These are phyloP conservation scores for Ferrisia virgata DNA, from an alignment of 2,888 invertebrate species.

Conservation along the genomic window DNA sequence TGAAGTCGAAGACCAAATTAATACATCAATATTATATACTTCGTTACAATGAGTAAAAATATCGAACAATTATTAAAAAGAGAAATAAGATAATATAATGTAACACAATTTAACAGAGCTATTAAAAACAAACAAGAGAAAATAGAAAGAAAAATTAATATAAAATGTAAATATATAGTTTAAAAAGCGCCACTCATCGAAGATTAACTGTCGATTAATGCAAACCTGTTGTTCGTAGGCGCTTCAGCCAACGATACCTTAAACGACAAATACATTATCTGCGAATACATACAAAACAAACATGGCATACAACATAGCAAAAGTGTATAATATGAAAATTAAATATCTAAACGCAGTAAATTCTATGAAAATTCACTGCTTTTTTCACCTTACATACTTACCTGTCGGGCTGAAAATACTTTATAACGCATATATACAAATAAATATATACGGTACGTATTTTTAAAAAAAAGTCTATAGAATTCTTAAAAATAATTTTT, in stretches of 20 bases:
- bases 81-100: constrained; percentile 24
- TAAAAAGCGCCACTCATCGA: constrained; percentile 38
- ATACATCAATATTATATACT: constrained; percentile 30
- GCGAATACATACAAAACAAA: constrained; percentile 47
- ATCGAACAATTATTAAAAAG: constrained; percentile 22
- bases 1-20: constrained; percentile 22
- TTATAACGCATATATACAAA: not conserved
- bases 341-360: not conserved
- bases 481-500: not conserved
- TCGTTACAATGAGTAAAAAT: constrained; percentile 27
- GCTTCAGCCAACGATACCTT: constrained; percentile 43
- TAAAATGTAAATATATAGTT: constrained; percentile 22
- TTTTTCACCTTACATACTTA: constrained; percentile 22
- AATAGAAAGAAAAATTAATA: constrained; percentile 19
- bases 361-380: not conserved
- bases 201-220: constrained; percentile 34
- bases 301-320: constrained; percentile 46
- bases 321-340: constrained; percentile 6
- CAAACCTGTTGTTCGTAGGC: constrained; percentile 44
- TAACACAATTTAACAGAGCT: constrained; percentile 22
- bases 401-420: not conserved
- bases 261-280: constrained; percentile 46
- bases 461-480: not conserved
- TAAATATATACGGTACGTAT: not conserved
- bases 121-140: constrained; percentile 34